Evolutionary conservation across 2,888 invertebrate genomes (phyloP).

Genomic region (Sympetrum striolatum): DNA sequence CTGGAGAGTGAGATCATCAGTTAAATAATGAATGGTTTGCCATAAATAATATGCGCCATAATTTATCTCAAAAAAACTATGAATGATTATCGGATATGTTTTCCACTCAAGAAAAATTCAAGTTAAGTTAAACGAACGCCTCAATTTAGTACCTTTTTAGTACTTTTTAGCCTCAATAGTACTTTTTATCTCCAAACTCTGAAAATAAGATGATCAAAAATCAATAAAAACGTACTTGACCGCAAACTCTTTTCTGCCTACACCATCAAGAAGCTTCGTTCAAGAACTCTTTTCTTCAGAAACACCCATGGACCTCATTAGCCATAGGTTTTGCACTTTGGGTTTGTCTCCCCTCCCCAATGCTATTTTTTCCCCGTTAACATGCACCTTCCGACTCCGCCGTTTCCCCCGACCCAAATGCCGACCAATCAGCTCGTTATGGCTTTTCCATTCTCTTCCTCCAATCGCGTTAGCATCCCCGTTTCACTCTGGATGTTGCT

Average conservation of each 20-base stretch:
- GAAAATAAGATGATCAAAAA: not conserved
- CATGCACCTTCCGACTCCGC: not conserved
- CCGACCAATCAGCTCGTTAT: slow-evolving; percentile 28
- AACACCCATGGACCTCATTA: not conserved
- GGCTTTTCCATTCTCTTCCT: not conserved
- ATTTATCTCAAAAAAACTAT: no score
- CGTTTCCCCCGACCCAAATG: not conserved
- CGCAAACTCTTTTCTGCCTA: not conserved
- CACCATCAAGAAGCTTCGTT: not conserved
- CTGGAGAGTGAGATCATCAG: no score
- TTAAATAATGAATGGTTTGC: no score
- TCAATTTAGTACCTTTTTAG: no score
- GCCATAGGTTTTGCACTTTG: not conserved
- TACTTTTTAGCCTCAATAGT: not conserved
- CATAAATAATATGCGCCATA: no score
- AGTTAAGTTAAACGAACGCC: not conserved
- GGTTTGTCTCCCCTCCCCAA: not conserved
- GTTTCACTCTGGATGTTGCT: not conserved
- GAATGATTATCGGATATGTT: no score
- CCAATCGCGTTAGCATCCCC: not conserved
- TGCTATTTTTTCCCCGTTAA: not conserved
- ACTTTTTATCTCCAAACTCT: not conserved
- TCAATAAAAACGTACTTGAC: no score
- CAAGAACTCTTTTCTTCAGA: not conserved
- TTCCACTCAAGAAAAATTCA: not conserved